Conservation (phyloP, 2,888 invertebrate species). For the Hecatera dysodea region DNA sequence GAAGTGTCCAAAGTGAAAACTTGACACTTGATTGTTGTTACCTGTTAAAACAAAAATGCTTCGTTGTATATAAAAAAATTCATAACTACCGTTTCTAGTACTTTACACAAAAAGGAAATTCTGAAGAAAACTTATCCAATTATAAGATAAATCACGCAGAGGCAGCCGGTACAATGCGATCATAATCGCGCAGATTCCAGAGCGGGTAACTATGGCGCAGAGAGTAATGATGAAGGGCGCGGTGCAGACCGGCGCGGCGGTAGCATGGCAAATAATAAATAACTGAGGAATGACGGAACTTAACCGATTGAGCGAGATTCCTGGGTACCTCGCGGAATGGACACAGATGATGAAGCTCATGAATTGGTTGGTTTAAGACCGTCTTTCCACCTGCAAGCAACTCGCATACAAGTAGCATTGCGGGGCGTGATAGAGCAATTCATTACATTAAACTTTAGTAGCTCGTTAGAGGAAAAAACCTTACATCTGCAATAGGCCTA, state of each 20-base stretch:
- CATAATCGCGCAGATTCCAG: slow-evolving; percentile 54
- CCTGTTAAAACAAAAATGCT: background rate
- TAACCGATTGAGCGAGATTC: slow-evolving; percentile 33
- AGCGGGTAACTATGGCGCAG: slow-evolving; percentile 46
- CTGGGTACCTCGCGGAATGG: slow-evolving; percentile 10
- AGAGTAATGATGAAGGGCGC: slow-evolving; percentile 47
- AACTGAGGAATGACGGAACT: slow-evolving; percentile 22
- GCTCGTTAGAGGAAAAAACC: too few species aligned
- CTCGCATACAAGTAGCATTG: too few species aligned
- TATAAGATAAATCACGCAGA: slow-evolving; percentile 55
- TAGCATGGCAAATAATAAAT: slow-evolving; percentile 45
- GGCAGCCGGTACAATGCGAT: slow-evolving; percentile 45
- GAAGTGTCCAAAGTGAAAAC: too few species aligned
- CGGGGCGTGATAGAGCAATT: too few species aligned
- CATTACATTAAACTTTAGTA: too few species aligned
- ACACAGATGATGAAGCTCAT: slow-evolving; percentile 1
- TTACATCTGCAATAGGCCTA: too few species aligned
- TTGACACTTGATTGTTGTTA: background rate
- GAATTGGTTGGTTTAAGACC: background rate
- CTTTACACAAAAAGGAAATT: slow-evolving; percentile 9
- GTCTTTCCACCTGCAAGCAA: background rate
- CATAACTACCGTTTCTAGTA: background rate
- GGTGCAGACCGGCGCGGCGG: slow-evolving; percentile 12
- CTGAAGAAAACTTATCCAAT: slow-evolving; percentile 31
- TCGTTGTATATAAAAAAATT: background rate